Percentiles rank a stretch among this genome's conserved stretches.
Conservation (phyloP, 1,140 invertebrate species). For the Formica exsecta region DNA sequence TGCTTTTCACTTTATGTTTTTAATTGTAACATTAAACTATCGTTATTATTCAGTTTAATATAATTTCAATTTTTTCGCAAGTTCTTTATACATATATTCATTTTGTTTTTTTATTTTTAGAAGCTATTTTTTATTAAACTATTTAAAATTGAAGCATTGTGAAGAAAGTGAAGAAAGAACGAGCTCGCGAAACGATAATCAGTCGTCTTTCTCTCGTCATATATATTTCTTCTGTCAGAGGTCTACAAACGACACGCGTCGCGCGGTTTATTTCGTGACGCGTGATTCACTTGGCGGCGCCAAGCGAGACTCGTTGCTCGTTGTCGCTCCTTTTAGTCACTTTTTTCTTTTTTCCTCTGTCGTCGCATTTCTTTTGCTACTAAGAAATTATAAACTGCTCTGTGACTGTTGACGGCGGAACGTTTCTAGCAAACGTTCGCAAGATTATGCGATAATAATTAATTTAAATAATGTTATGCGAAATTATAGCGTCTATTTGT, state of each 20-base stretch:
- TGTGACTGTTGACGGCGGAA: not conserved
- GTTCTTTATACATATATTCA: not conserved
- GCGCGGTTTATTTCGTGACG: constrained; percentile 73
- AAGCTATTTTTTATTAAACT: not conserved
- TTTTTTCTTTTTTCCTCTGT: constrained; percentile 47
- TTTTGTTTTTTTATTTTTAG: not conserved
- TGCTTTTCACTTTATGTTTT: not conserved
- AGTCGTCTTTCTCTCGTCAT: constrained; percentile 18
- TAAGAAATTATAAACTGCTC: not conserved
- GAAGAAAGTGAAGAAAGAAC: constrained; percentile 26
- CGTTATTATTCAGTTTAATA: not conserved
- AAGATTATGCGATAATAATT: constrained; percentile 10
- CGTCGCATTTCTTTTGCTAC: constrained; percentile 4
- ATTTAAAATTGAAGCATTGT: constrained; percentile 16
- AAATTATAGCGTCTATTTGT: not conserved
- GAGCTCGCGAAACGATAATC: constrained; percentile 56
- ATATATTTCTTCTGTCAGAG: constrained; percentile 63
- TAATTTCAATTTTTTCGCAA: constrained; percentile 2
- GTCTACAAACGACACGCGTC: constrained; percentile 59
- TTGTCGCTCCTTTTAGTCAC: constrained; percentile 64
- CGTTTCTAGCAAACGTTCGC: not conserved
- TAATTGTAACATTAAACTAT: not conserved
- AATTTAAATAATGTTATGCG: not conserved
- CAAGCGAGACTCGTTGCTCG: constrained; percentile 62
- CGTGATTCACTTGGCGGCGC: constrained; percentile 77